Evolutionary conservation across 2,888 invertebrate species (phyloP), one percentile per base, ranked within the genome.

Genomic region (Pachymerium ferrugineum): DNA sequence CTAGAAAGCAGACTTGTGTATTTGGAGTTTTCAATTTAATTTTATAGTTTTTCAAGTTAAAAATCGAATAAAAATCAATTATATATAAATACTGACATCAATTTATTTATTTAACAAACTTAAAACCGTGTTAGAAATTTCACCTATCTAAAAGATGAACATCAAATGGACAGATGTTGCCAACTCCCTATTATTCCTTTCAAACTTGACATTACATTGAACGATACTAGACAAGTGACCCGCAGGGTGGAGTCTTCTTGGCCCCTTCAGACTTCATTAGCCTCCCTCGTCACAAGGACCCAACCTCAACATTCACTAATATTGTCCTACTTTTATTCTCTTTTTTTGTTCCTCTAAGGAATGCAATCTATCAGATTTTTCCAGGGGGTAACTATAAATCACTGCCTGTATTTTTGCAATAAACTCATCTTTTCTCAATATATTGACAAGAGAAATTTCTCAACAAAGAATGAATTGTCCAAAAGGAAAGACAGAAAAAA

Each of bases 231-330:
- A 54, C 54, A 54, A 25, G 54, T 54, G 54, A 54, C 54, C 54
- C 54, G 54, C 54, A 22, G 54, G 54, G 54, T 54, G 54, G 54
- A 54, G 54, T 54, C 54, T 54, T 25, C 22, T 19, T 54, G 54
- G 54, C 54, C 54, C 54, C 54, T 54, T 54, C 54, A 54, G 54
- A 54, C 54, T 54, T 54, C 54, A 54, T 54, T 54, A 54, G 54
- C 54, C 54, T 54, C 54, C 54, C 54, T 54, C 22, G 8, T 6
- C 22, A 54, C 22, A 22, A 22, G 54, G 54, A 54, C 54, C 38
- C 54, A 54, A 54, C 54, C 54, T 54, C 25, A 54, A 54, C 54
- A 19, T 25, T 54, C 54, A 14, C 22, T 54, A 12, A 54, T 54
- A 54, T 5, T 54, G 54, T 2, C 54, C 54, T 54, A 19, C 3